These are phyloP conservation scores for Ageneiosus marmoratus DNA, from an alignment of 2,113 vertebrate species.

Conservation along the genomic window DNA sequence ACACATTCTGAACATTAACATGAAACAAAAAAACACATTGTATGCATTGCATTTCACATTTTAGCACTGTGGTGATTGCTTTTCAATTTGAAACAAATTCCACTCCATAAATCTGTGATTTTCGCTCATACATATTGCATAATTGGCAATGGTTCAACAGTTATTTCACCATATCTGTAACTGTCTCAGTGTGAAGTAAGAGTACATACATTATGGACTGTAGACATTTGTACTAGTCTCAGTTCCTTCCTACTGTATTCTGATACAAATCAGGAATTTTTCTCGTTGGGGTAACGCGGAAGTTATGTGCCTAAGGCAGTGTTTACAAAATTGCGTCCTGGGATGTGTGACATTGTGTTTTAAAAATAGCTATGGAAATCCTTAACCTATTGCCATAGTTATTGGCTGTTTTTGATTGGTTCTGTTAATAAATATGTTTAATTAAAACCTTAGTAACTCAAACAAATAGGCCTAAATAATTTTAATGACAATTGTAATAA, in stretches of 20 bases:
- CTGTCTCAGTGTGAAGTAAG: not conserved
- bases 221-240: not conserved
- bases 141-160: not conserved
- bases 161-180: not conserved
- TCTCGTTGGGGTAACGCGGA: not conserved
- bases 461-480: not conserved
- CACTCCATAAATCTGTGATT: not conserved
- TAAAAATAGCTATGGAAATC: not conserved
- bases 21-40: too few species aligned
- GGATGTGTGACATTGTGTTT: not conserved
- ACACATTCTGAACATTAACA: too few species aligned
- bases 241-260: not conserved
- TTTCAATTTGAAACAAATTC: too few species aligned
- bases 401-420: not conserved
- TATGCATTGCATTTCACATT: too few species aligned
- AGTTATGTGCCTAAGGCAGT: not conserved
- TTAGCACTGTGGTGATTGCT: too few species aligned
- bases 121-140: not conserved
- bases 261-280: not conserved
- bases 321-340: not conserved
- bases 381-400: not conserved
- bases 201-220: not conserved
- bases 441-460: not conserved
- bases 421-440: not conserved
- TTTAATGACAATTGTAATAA: not conserved